Conservation (phyloP, 2,888 invertebrate genomes). For the Apamea epomidion region DNA sequence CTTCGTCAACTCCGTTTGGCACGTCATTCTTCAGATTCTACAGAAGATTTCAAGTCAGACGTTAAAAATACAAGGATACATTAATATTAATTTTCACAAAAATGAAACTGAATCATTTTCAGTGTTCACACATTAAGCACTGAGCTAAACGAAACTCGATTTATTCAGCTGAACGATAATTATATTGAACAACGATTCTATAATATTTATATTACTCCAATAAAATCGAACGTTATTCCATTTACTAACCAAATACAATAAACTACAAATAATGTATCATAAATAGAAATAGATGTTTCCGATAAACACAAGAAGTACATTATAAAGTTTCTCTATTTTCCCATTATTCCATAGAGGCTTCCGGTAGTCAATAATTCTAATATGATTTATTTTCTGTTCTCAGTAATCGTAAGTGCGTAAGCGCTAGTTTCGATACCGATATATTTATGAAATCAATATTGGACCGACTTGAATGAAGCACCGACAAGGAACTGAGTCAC, state of each 20-base stretch:
- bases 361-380: slow-evolving; percentile 54
- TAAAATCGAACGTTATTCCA: background rate
- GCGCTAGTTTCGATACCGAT: slow-evolving; percentile 53
- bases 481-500: slow-evolving; percentile 73
- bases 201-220: background rate
- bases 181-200: background rate
- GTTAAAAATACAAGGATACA: slow-evolving; percentile 50
- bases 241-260: slow-evolving; percentile 2
- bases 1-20: slow-evolving; percentile 54
- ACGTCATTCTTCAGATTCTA: slow-evolving; percentile 49
- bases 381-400: slow-evolving; percentile 63
- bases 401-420: slow-evolving; percentile 60
- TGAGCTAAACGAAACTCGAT: slow-evolving; percentile 1
- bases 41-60: slow-evolving; percentile 43
- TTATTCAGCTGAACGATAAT: slow-evolving; percentile 4
- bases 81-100: slow-evolving; percentile 43
- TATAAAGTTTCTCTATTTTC: slow-evolving; percentile 29
- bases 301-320: slow-evolving; percentile 40
- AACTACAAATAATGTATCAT: slow-evolving; percentile 10
- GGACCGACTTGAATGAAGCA: slow-evolving; percentile 63
- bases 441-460: slow-evolving; percentile 63
- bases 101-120: slow-evolving; percentile 26
- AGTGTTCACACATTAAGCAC: background rate
- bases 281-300: slow-evolving; percentile 41
- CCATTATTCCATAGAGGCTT: slow-evolving; percentile 42